Conservation (phyloP, 2,113 vertebrate species). For the Salvelinus namaycush region DNA sequence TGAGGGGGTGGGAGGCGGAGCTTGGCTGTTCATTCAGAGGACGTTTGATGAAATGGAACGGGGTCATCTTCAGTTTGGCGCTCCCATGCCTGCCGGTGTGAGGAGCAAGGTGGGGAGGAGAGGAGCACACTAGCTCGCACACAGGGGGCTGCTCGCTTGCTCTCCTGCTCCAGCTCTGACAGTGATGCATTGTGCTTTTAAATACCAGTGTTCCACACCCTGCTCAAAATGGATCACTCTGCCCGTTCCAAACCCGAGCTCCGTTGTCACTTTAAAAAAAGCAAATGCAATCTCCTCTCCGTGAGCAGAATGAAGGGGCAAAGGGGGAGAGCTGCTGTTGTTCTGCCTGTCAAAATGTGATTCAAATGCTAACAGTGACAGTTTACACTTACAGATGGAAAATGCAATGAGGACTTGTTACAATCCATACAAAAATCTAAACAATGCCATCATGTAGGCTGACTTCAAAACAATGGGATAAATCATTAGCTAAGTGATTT, state of each 20-base stretch:
- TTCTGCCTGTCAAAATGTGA: conserved; percentile 49
- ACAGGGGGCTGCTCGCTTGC: not conserved
- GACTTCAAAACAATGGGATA: conserved; percentile 20
- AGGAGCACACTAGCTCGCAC: not conserved
- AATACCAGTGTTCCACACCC: conserved; percentile 76
- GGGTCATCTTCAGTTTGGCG: conserved; percentile 74
- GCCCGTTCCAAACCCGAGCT: conserved; percentile 56
- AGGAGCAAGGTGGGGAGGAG: not conserved
- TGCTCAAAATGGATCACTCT: conserved; percentile 74
- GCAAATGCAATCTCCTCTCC: conserved; percentile 37
- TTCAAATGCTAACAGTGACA: conserved; percentile 22
- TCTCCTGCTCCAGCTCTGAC: conserved; percentile 58
- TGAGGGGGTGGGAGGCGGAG: conserved; percentile 53
- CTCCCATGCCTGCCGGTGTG: conserved; percentile 15
- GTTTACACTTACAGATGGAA: not conserved
- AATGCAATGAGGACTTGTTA: not conserved
- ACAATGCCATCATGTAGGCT: not conserved
- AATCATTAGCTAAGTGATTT: conserved; percentile 40
- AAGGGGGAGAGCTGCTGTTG: conserved; percentile 37
- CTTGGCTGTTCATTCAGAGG: conserved; percentile 68
- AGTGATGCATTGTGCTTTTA: conserved; percentile 81
- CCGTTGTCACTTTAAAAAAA: conserved; percentile 8
- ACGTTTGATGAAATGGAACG: conserved; percentile 79
- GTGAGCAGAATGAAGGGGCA: conserved; percentile 7
- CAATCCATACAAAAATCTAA: too few species aligned